Evolutionary conservation across 2,888 invertebrate genomes (phyloP), one percentile per base, ranked within the genome.

Genomic region (Troides aeacus): DNA sequence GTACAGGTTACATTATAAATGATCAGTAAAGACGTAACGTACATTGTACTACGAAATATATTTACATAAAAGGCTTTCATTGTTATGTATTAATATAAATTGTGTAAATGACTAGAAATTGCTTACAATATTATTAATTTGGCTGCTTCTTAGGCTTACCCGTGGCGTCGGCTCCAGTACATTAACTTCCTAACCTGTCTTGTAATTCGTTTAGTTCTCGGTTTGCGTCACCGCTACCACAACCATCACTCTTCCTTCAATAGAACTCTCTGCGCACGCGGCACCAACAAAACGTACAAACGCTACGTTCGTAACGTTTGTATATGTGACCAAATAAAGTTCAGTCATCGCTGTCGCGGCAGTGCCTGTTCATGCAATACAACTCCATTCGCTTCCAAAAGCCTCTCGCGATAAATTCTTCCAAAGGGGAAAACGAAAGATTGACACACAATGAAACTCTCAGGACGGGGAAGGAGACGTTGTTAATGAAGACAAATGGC

Each of bases 201-300:
- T 79, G 79, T 88, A 89, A 89, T 89, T 89, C 89, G 89, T 89
- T 88, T 78, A 80, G 86, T 87, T 87, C 79, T 75, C 74, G 69
- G 68, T 72, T 71, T 66, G 57, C 36, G 76, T 61, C 4, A 10
- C 7, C 39, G 39, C 1, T 10, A 39, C 10, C 30, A 30, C 30
- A 30, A 30, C 30, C 30, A 30, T 30, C 30, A 30, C 30, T 30
- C 30, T 30, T 30, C 0, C 4, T 30, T 30, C 30, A 3, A 30
- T 30, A 30, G 5, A 30, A 4, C 30, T 30, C 30, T 30, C 30
- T 30, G 30, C 30, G 30, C 30, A 30, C 3, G 30, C 30, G 30
- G 2, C 30, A 30, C 5, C 30, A 30, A 30, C 30, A 30, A 30
- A 30, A 3, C 3, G 61, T 69, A 50, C 8, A 50, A 21, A 21